A percentile compares a stretch with the other conserved stretches of the same genome.
Evolutionary conservation across 1,140 invertebrate species (phyloP).

Genomic region (Conopomorpha cramerella): DNA sequence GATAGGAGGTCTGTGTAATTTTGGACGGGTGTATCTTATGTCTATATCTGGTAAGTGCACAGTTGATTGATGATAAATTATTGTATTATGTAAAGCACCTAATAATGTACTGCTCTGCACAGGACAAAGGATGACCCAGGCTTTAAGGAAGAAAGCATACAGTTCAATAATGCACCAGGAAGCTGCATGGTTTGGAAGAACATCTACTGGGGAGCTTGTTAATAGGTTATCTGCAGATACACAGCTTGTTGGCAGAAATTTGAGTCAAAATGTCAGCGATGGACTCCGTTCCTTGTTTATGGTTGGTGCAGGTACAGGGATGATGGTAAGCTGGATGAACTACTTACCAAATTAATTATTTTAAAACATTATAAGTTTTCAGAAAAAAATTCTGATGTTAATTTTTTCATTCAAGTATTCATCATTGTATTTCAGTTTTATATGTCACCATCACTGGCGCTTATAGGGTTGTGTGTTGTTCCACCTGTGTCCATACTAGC

Average conservation of each 20-base stretch:
- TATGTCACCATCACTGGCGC: constrained; percentile 85
- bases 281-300: constrained; percentile 86
- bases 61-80: constrained; percentile 9
- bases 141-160: constrained; percentile 81
- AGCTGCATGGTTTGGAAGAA: constrained; percentile 90
- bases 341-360: too few species aligned
- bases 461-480: constrained; percentile 84
- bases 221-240: constrained; percentile 91
- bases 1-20: constrained; percentile 88
- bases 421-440: constrained; percentile 80
- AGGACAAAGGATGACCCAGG: constrained; percentile 87
- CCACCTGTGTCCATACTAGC: constrained; percentile 86
- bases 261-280: constrained; percentile 94
- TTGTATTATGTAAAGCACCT: too few species aligned
- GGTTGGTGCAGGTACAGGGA: constrained; percentile 81
- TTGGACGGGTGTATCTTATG: constrained; percentile 88
- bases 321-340: constrained; percentile 94
- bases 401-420: too few species aligned
- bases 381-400: too few species aligned
- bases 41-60: constrained; percentile 70
- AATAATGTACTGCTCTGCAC: too few species aligned
- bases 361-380: too few species aligned
- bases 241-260: constrained; percentile 85
- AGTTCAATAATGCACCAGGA: constrained; percentile 87
- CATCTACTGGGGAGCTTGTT: constrained; percentile 93